Percentiles rank a stretch among this genome's conserved stretches.
Conservation (phyloP, 2,113 vertebrate species). For the Cephalopholis sonnerati region DNA sequence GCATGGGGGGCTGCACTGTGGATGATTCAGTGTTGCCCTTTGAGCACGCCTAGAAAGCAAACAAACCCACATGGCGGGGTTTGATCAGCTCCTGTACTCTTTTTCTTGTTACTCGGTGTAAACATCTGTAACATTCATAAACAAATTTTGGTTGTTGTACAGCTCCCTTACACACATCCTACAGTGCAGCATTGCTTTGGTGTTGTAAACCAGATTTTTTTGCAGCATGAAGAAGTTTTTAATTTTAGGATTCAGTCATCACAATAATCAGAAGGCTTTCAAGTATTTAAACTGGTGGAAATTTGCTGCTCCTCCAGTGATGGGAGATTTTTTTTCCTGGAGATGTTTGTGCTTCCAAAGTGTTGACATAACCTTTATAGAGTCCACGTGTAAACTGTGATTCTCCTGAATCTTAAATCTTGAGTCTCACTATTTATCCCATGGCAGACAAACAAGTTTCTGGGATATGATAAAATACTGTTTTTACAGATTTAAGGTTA, state of each 20-base stretch:
- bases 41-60: conserved; percentile 49
- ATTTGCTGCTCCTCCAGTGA: not conserved
- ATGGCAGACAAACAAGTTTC: not conserved
- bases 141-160: not conserved
- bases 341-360: not conserved
- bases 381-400: not conserved
- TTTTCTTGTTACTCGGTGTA: not conserved
- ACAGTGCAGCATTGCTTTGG: not conserved
- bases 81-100: conserved; percentile 1
- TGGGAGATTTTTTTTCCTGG: not conserved
- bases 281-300: not conserved
- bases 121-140: not conserved
- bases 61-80: conserved; percentile 22
- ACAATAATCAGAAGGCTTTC: not conserved
- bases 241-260: not conserved
- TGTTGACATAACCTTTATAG: not conserved
- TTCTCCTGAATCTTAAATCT: not conserved
- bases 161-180: not conserved
- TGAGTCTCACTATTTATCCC: not conserved
- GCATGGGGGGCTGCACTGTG: conserved; percentile 4
- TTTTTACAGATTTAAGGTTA: too few relatives aligned
- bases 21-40: conserved; percentile 42
- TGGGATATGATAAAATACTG: not conserved
- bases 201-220: not conserved
- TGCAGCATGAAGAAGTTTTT: not conserved